phyloP scores from a whole-genome alignment of 2,113 vertebrate genomes.

The Chauna torquata region DNA sequence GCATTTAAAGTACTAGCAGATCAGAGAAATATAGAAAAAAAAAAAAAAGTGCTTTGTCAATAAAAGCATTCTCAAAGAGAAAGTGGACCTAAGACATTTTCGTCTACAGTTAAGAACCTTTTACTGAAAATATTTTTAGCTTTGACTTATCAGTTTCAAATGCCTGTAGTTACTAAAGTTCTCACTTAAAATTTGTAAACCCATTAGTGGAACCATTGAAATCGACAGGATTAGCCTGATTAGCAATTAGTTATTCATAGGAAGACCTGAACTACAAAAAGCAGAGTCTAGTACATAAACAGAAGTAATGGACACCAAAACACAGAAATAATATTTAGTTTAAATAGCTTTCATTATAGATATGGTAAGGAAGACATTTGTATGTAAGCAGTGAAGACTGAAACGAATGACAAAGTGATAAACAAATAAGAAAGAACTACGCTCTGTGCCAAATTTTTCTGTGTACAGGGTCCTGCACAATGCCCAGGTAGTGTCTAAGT shows the following conservation, averaged over 20 bases:
- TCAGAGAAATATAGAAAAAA: neutral
- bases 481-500: neutral
- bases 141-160: neutral
- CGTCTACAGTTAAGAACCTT: neutral
- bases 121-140: neutral
- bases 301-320: neutral
- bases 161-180: neutral
- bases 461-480: neutral
- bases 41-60: neutral
- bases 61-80: neutral
- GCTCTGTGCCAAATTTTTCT: neutral
- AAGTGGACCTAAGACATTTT: neutral
- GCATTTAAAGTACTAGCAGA: neutral
- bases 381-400: neutral
- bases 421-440: neutral
- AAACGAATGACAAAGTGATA: neutral
- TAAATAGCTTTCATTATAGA: neutral
- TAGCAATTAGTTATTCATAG: neutral
- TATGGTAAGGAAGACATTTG: neutral
- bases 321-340: neutral
- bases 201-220: neutral
- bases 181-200: neutral
- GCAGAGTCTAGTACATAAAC: neutral
- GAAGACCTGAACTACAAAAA: neutral
- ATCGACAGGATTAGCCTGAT: neutral